phyloP scores from a whole-genome alignment of 2,888 invertebrate species.

The Tethea ocularis region DNA sequence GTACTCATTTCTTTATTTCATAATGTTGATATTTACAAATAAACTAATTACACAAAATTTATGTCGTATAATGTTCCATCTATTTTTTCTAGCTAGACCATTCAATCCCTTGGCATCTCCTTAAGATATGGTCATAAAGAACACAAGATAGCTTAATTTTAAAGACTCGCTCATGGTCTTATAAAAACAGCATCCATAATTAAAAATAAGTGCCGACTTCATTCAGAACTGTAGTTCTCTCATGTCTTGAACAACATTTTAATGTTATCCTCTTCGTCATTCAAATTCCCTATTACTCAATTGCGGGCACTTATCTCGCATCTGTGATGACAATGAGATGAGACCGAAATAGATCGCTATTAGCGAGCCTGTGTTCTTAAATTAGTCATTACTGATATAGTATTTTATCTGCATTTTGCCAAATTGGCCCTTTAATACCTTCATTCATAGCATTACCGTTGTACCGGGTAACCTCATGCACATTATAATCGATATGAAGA shows the following conservation, averaged over 20 bases:
- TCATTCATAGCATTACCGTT: background rate
- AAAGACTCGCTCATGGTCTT: too few relatives aligned
- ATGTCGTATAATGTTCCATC: too few relatives aligned
- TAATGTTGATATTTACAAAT: too few relatives aligned
- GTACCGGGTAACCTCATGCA: too few relatives aligned
- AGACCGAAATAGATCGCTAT: slow-evolving; percentile 57
- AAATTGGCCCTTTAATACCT: background rate
- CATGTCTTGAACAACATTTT: slow-evolving; percentile 42
- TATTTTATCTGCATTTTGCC: background rate
- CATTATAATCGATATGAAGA: background rate
- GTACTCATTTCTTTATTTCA: too few relatives aligned
- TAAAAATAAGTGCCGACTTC: background rate
- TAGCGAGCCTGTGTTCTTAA: slow-evolving; percentile 23
- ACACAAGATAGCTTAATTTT: too few relatives aligned
- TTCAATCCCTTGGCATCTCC: too few relatives aligned
- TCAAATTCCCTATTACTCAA: slow-evolving; percentile 78
- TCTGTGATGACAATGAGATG: slow-evolving; percentile 61
- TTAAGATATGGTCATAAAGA: too few relatives aligned
- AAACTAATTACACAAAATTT: too few relatives aligned
- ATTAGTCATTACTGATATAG: slow-evolving; percentile 15
- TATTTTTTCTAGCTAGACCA: too few relatives aligned
- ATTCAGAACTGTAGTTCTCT: slow-evolving; percentile 1
- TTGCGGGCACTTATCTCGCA: slow-evolving; percentile 71
- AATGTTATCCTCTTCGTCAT: slow-evolving; percentile 56
- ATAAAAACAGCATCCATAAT: background rate